Evolutionary conservation across 2,888 invertebrate species (phyloP).

Genomic region (Terebella lapidaria): DNA sequence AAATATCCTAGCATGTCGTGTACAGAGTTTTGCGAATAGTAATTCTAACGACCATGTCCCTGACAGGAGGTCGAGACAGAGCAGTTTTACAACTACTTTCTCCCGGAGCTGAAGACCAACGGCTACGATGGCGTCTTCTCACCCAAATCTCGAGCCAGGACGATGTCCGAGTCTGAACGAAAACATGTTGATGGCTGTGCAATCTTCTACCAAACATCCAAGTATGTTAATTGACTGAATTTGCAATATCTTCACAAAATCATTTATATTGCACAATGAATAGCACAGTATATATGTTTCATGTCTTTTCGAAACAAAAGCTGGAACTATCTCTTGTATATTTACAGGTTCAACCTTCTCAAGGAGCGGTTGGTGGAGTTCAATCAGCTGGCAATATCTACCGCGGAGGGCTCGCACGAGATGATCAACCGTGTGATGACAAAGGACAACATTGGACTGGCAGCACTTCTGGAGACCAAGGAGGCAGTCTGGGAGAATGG

Average conservation of each 20-base stretch:
- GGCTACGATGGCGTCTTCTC: slow-evolving; percentile 90
- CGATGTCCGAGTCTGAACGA: slow-evolving; percentile 93
- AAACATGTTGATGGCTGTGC: slow-evolving; percentile 99
- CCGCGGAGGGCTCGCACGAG: slow-evolving; percentile 95
- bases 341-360: slow-evolving; percentile 79
- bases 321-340: background rate
- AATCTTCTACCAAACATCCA: slow-evolving; percentile 75
- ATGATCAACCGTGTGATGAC: slow-evolving; percentile 99
- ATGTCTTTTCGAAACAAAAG: too few relatives aligned
- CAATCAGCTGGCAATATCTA: slow-evolving; percentile 96
- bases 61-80: slow-evolving; percentile 95
- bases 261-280: too few relatives aligned
- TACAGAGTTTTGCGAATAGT: too few relatives aligned
- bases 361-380: slow-evolving; percentile 97
- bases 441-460: slow-evolving; percentile 96
- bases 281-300: too few relatives aligned
- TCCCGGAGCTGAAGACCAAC: slow-evolving; percentile 85
- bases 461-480: slow-evolving; percentile 89
- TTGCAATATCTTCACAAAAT: too few relatives aligned
- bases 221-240: slow-evolving; percentile 49
- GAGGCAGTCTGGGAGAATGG: slow-evolving; percentile 69
- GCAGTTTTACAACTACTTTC: slow-evolving; percentile 94
- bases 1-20: too few relatives aligned
- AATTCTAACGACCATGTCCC: background rate
- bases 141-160: slow-evolving; percentile 95